These are phyloP conservation scores for Drosophila paramelanica DNA, from an alignment of 2,888 invertebrate genomes.

Conservation along the genomic window DNA sequence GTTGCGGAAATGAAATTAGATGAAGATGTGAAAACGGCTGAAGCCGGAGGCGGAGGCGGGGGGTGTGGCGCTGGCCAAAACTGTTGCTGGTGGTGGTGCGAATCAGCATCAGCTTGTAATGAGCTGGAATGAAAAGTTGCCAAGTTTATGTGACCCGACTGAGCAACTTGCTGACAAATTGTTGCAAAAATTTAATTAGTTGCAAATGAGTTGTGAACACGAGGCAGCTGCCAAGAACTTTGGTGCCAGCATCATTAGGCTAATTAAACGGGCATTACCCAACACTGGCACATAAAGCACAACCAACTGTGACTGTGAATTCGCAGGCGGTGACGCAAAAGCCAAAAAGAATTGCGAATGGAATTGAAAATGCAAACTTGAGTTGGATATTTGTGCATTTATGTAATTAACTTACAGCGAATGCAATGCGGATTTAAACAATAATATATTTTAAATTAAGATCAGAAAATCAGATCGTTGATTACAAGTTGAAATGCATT, in stretches of 20 bases:
- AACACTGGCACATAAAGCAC: slow-evolving; percentile 30
- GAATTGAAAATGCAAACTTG: not conserved
- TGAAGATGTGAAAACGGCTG: slow-evolving; percentile 6
- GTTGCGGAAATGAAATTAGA: slow-evolving; percentile 70
- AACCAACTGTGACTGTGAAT: not conserved
- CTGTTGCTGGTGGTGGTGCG: slow-evolving; percentile 11
- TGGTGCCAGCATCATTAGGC: slow-evolving; percentile 44
- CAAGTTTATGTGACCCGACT: slow-evolving; percentile 64
- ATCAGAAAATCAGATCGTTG: too few species aligned
- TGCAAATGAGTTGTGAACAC: slow-evolving; percentile 64
- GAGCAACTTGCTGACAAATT: slow-evolving; percentile 57
- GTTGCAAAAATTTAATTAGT: slow-evolving; percentile 64
- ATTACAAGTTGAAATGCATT: too few species aligned
- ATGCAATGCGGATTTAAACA: not conserved
- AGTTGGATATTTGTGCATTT: slow-evolving; percentile 6
- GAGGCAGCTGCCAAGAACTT: slow-evolving; percentile 44
- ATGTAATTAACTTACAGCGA: slow-evolving; percentile 1
- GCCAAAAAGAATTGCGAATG: not conserved
- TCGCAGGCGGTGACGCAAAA: slow-evolving; percentile 12
- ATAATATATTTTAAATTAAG: too few species aligned
- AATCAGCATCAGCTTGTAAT: slow-evolving; percentile 47
- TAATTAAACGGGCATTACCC: slow-evolving; percentile 56
- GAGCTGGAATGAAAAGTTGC: slow-evolving; percentile 59
- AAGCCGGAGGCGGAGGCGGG: not conserved
- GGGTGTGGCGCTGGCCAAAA: slow-evolving; percentile 1